Conservation (phyloP, 2,888 invertebrate genomes). For the Aelia acuminata region DNA sequence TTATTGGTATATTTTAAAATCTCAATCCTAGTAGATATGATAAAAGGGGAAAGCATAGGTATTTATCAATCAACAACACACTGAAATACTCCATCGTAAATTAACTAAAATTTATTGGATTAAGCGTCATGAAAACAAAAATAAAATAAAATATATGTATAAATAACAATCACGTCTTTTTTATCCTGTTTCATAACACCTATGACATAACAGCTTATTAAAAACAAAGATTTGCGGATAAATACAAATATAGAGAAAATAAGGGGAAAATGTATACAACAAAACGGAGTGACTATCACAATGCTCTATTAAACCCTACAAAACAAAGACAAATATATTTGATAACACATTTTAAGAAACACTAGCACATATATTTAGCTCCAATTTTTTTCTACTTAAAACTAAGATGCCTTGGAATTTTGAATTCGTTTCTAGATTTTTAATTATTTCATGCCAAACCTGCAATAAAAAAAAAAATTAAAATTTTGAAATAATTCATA, state of each 20-base stretch:
- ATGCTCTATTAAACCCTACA: neutral
- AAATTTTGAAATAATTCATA: too few species aligned
- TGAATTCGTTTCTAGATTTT: neutral
- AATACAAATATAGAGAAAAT: neutral
- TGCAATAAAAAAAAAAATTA: neutral
- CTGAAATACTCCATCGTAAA: neutral
- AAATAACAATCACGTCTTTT: neutral
- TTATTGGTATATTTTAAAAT: too few species aligned
- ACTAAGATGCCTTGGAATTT: constrained; percentile 29
- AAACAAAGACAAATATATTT: neutral
- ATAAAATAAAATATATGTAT: neutral
- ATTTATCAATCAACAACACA: neutral
- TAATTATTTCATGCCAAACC: constrained; percentile 36
- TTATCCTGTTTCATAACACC: neutral
- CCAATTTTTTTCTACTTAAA: constrained; percentile 12
- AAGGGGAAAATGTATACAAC: neutral
- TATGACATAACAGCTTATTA: neutral
- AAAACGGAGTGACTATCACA: neutral
- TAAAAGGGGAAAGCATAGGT: neutral
- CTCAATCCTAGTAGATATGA: neutral
- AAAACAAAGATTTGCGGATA: neutral
- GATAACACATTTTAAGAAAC: constrained; percentile 5
- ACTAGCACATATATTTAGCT: constrained; percentile 33
- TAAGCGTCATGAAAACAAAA: constrained; percentile 14
- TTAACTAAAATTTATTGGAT: constrained; percentile 10